Evolutionary conservation across 2,888 invertebrate genomes (phyloP).

Genomic region (Trypoxylon attenuatum): DNA sequence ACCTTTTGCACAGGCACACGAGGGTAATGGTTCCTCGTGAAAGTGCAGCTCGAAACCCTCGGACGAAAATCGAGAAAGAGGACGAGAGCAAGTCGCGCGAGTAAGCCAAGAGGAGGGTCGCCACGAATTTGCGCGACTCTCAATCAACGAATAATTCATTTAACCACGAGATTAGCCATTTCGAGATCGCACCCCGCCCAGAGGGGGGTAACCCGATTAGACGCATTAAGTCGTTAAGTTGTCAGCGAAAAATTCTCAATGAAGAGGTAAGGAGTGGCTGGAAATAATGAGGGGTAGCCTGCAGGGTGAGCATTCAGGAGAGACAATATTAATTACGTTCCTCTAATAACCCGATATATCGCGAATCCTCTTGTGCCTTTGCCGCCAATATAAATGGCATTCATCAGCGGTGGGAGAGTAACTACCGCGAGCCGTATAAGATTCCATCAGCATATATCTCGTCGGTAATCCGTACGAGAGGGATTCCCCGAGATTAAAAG

Average conservation of each 20-base stretch:
- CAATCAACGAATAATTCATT: constrained; percentile 47
- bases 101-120: constrained; percentile 10
- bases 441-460: constrained; percentile 72
- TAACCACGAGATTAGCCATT: constrained; percentile 58
- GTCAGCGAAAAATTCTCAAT: constrained; percentile 66
- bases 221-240: constrained; percentile 59
- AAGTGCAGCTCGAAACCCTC: constrained; percentile 42
- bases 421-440: constrained; percentile 64
- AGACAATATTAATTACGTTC: constrained; percentile 71
- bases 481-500: constrained; percentile 56
- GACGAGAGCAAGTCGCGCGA: neutral
- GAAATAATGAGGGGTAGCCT: constrained; percentile 24
- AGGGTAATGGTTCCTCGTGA: constrained; percentile 46
- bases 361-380: constrained; percentile 20
- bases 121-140: neutral
- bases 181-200: constrained; percentile 42
- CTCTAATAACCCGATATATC: constrained; percentile 62
- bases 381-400: constrained; percentile 59
- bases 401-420: constrained; percentile 56
- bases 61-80: constrained; percentile 25
- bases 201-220: constrained; percentile 56
- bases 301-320: constrained; percentile 15
- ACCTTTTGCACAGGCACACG: constrained; percentile 56
- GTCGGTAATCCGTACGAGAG: constrained; percentile 62
- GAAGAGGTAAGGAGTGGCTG: constrained; percentile 11